Evolutionary conservation across 2,113 vertebrate species (phyloP).

Genomic region (human): GRCh38 chr1:199706501-199707000

Average conservation of each 20-base stretch:
- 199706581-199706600: neutral
- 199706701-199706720: accelerated
- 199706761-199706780: neutral
- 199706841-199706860: neutral
- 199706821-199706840: neutral
- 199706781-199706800: neutral
- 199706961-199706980: neutral
- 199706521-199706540: neutral
- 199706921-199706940: neutral
- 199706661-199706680: neutral
- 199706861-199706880: neutral
- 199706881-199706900: neutral
- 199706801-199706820: neutral
- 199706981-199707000: neutral
- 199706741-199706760: neutral
- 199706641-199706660: neutral
- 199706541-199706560: neutral
- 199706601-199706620: neutral
- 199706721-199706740: accelerated
- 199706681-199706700: neutral
- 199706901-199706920: neutral
- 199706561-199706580: neutral
- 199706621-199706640: neutral
- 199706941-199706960: neutral
- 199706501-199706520: neutral